Conservation (phyloP, 2,888 invertebrate genomes). For the Didymodactylos carnosus region DNA sequence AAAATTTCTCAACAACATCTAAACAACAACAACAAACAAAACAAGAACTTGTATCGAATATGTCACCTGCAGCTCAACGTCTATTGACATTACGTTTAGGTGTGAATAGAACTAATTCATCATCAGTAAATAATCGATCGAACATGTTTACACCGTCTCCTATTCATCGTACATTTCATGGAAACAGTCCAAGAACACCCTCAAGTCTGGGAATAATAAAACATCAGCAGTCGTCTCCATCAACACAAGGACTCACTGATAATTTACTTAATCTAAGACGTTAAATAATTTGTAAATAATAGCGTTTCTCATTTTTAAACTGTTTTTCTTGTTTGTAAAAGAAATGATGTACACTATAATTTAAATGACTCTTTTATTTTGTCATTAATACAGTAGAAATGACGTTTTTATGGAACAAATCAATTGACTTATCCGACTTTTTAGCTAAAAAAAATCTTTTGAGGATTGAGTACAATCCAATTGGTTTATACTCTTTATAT, state of each 20-base stretch:
- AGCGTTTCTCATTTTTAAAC: no score
- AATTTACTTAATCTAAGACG: background rate
- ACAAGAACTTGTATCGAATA: background rate
- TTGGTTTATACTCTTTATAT: no score
- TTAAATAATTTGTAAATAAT: no score
- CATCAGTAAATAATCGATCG: background rate
- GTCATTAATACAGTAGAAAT: no score
- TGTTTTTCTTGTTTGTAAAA: background rate
- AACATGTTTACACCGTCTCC: background rate
- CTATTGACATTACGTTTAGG: background rate
- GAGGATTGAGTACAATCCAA: no score
- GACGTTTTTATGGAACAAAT: no score
- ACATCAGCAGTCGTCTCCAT: background rate
- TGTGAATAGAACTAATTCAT: background rate
- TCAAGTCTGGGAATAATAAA: background rate
- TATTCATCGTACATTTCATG: background rate
- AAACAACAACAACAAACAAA: background rate
- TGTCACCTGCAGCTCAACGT: conserved; percentile 12
- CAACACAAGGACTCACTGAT: background rate
- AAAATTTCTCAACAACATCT: conserved; percentile 1
- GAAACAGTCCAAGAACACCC: background rate
- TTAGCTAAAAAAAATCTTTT: no score
- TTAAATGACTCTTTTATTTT: no score
- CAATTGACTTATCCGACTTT: no score
- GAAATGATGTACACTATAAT: no score